Evolutionary conservation across 2,113 vertebrate species (phyloP), one percentile per base, ranked within the genome.

Genomic region (Rhipidura dahli): DNA sequence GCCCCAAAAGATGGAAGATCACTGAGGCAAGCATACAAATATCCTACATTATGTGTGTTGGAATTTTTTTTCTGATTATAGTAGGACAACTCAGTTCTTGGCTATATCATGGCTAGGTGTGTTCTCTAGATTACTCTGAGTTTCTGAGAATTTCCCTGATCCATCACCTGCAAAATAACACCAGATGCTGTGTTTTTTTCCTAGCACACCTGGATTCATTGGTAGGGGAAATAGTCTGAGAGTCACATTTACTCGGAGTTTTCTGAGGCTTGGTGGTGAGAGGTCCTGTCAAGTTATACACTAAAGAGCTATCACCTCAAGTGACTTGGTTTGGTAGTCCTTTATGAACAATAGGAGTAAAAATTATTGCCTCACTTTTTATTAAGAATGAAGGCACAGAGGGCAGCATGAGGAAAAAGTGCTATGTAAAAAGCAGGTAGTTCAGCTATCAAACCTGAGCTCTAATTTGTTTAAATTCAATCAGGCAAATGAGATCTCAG

Each of bases 1-100:
- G 23, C 14, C 33, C 23, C 1, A 51, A 79, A 79, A 47, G 9
- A 18, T 28, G 30, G 8, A 72, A 57, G 21, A 30, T 70, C 77
- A 49, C 26, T 57, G 20, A 70, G 26, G 17, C 28, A 71, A 2
- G 10, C 6, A 9, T 37, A 31, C 2, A 65, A 57, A 31, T 44
- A 73, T 20, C 31, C 11, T 7, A 14, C 7, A 1, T 49, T 66
- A 56, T 0, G 0, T 53, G 9, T 30, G 6, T 63, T 37, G 10
- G 27, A 31, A 13, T n/a, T 8, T 71, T 72, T 72, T 87, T 75
- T 22, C 35, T 64, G 10, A 30, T 71, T 10, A 7, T 5, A 50
- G 28, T 17, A 27, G 27, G 10, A 42, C 11, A 44, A 4, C 7
- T 39, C 19, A 28, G 7, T 54, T 78, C 30, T 70, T 84, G 31